Conservation (phyloP, 2,113 vertebrate species). For the Odontophorus gujanensis region DNA sequence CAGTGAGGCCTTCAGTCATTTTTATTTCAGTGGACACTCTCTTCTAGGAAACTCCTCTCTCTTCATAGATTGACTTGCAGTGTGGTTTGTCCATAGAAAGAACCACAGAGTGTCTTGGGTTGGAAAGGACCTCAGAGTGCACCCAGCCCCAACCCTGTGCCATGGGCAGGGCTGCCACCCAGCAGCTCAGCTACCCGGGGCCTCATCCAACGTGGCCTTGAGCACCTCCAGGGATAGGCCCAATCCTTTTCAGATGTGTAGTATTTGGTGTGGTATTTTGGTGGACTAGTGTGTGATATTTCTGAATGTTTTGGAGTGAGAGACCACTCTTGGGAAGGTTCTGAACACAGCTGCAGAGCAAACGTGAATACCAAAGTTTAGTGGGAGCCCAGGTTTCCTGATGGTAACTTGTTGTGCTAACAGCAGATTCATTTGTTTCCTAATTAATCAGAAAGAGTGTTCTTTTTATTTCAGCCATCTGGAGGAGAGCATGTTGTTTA, state of each 20-base stretch:
- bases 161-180: background rate
- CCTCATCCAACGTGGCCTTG: background rate
- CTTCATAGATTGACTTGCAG: background rate
- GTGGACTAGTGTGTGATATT: background rate
- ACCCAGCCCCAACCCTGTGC: background rate
- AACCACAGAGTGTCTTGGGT: background rate
- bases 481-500: constrained; percentile 76
- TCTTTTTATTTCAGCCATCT: constrained; percentile 79
- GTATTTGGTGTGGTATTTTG: background rate
- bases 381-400: constrained; percentile 46
- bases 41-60: background rate
- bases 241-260: background rate
- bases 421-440: constrained; percentile 77
- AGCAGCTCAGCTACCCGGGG: background rate
- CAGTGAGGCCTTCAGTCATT: background rate
- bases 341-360: background rate
- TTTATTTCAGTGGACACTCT: background rate
- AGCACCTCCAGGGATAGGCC: background rate
- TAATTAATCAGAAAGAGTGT: constrained; percentile 77
- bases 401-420: constrained; percentile 75
- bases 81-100: background rate
- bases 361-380: constrained; percentile 26
- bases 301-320: background rate
- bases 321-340: background rate
- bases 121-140: background rate